Evolutionary conservation across 2,113 vertebrate genomes (phyloP).

Genomic region (Cricetomys ansorgei): DNA sequence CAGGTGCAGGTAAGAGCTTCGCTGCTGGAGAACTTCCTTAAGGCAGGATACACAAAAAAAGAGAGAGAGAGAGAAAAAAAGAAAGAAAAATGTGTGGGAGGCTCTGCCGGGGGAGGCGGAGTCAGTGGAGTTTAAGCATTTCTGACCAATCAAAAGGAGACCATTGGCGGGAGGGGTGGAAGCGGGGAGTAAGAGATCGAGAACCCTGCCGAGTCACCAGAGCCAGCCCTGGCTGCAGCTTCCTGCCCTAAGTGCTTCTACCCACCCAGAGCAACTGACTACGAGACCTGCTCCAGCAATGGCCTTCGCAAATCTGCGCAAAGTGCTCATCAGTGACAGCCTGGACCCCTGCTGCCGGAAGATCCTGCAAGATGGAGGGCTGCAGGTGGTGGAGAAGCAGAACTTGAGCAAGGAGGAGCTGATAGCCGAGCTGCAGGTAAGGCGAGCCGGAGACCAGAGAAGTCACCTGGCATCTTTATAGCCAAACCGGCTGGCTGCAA

Average conservation of each 20-base stretch:
- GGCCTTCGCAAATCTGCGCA: slow-evolving; percentile 89
- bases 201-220: slow-evolving; percentile 59
- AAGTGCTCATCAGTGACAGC: slow-evolving; percentile 94
- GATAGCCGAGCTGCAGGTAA: slow-evolving; percentile 93
- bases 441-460: neutral
- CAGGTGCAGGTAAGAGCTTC: neutral
- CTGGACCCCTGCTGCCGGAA: slow-evolving; percentile 93
- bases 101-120: slow-evolving; percentile 69
- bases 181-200: slow-evolving; percentile 50
- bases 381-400: slow-evolving; percentile 92
- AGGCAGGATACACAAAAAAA: neutral
- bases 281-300: slow-evolving; percentile 75
- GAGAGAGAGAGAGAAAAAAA: neutral
- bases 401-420: slow-evolving; percentile 93
- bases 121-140: slow-evolving; percentile 54
- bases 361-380: slow-evolving; percentile 92
- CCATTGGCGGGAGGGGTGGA: neutral
- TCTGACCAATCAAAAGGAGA: slow-evolving; percentile 79
- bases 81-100: neutral
- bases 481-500: neutral
- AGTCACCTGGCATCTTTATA: neutral
- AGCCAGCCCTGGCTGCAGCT: neutral
- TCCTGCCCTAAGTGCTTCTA: neutral
- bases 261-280: neutral
- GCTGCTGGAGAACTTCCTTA: slow-evolving; percentile 16